phyloP scores from a whole-genome alignment of 2,888 invertebrate species.

The Patella ulyssiponensis region DNA sequence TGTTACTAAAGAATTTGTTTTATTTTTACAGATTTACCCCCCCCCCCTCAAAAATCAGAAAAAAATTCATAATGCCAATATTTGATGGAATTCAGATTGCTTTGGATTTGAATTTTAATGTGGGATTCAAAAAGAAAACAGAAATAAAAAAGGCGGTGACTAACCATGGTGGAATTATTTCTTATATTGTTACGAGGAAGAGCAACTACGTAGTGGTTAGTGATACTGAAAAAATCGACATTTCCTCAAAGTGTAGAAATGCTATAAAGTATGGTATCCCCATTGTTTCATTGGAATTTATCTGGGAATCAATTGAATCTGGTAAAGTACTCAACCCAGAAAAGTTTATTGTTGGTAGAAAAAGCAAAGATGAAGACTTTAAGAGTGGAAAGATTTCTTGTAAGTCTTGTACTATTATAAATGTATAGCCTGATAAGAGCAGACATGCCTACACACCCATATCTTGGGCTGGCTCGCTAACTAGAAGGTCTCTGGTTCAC shows the following conservation, averaged over 20 bases:
- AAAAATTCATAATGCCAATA: conserved; percentile 30
- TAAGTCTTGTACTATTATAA: too few species aligned
- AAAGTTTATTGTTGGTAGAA: conserved; percentile 58
- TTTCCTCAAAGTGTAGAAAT: conserved; percentile 66
- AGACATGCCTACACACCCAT: too few species aligned
- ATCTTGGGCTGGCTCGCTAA: too few species aligned
- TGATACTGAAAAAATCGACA: conserved; percentile 58
- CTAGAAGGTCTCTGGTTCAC: too few species aligned
- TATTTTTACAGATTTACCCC: background rate
- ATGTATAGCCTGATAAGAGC: too few species aligned
- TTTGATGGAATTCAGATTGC: conserved; percentile 60
- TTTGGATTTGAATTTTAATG: conserved; percentile 58
- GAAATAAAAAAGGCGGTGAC: conserved; percentile 60
- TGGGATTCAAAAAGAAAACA: conserved; percentile 61
- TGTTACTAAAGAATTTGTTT: background rate
- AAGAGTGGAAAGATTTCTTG: conserved; percentile 63
- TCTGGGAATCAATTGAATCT: conserved; percentile 53
- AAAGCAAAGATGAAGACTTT: conserved; percentile 58
- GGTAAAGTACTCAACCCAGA: conserved; percentile 51
- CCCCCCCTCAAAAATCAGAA: too few species aligned
- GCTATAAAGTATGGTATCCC: conserved; percentile 66
- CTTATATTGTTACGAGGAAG: conserved; percentile 68
- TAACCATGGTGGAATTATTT: conserved; percentile 67
- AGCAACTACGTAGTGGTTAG: conserved; percentile 61
- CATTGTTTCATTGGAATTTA: conserved; percentile 60